Percentiles rank a stretch among this genome's conserved stretches.
Evolutionary conservation across 2,888 invertebrate species (phyloP).

Genomic region (Smittia aterrima): DNA sequence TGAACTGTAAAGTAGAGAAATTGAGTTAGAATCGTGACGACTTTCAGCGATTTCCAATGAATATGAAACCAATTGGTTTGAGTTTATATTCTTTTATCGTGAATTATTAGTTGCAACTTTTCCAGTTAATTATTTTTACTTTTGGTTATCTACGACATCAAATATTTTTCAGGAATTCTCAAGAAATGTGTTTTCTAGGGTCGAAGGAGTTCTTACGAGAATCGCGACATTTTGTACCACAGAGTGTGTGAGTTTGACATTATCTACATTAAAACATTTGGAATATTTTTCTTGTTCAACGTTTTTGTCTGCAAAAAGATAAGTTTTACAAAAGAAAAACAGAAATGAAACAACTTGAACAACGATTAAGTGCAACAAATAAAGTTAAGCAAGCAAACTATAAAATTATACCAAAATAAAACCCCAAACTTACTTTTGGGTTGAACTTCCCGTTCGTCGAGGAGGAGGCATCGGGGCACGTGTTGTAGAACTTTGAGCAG

Average conservation of each 20-base stretch:
- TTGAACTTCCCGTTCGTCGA: constrained; percentile 47
- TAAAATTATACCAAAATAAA: neutral
- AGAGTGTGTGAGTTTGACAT: neutral
- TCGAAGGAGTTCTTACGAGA: neutral
- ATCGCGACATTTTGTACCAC: constrained; percentile 30
- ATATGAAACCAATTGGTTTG: neutral
- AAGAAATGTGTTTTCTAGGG: neutral
- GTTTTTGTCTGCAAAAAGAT: constrained; percentile 37
- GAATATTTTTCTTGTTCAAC: constrained; percentile 18
- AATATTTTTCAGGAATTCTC: neutral
- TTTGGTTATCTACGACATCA: neutral
- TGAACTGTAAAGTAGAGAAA: neutral
- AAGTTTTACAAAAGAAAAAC: neutral
- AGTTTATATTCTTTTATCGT: too few relatives aligned
- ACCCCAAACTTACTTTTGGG: constrained; percentile 49
- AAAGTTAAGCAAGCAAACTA: neutral
- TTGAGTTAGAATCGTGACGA: neutral
- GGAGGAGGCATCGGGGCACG: constrained; percentile 51
- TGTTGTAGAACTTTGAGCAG: constrained; percentile 43
- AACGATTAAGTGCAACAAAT: neutral
- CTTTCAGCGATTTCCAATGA: neutral
- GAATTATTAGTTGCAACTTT: too few relatives aligned
- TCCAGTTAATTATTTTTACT: too few relatives aligned
- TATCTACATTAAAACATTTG: neutral
- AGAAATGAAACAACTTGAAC: neutral